phyloP scores from a whole-genome alignment of 2,113 vertebrate genomes.

The Eurystomus gularis region DNA sequence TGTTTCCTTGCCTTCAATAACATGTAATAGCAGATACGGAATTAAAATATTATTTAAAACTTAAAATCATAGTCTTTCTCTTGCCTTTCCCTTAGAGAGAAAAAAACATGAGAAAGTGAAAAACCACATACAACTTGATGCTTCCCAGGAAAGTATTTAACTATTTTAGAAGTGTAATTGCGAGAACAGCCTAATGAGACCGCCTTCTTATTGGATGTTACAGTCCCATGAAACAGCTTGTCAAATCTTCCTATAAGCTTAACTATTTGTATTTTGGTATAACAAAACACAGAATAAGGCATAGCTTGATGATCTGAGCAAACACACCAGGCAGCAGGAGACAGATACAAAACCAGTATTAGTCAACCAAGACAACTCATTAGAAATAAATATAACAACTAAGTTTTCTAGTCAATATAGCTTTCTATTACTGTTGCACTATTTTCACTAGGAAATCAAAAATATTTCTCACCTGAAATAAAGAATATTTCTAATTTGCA shows the following conservation, averaged over 20 bases:
- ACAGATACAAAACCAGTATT: not conserved
- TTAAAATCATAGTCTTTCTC: not conserved
- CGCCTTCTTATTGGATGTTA: not conserved
- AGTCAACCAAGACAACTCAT: not conserved
- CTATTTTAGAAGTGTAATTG: not conserved
- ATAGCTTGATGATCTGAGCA: not conserved
- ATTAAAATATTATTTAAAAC: not conserved
- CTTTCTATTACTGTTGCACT: not conserved
- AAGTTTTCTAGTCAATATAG: not conserved
- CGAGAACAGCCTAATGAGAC: not conserved
- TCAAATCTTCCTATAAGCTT: not conserved
- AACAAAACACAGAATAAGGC: not conserved
- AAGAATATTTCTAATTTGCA: not conserved
- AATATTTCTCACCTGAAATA: not conserved
- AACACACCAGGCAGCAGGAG: not conserved
- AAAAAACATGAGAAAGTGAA: not conserved
- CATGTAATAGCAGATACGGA: not conserved
- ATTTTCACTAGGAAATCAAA: not conserved
- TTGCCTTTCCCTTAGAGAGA: not conserved
- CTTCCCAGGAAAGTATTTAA: not conserved
- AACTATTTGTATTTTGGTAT: not conserved
- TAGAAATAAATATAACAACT: not conserved
- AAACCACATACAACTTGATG: not conserved
- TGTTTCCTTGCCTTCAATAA: not conserved
- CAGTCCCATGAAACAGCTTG: not conserved